Conservation (phyloP, 64 coral and sea anemone genomes). For the Orbicella faveolata region DNA sequence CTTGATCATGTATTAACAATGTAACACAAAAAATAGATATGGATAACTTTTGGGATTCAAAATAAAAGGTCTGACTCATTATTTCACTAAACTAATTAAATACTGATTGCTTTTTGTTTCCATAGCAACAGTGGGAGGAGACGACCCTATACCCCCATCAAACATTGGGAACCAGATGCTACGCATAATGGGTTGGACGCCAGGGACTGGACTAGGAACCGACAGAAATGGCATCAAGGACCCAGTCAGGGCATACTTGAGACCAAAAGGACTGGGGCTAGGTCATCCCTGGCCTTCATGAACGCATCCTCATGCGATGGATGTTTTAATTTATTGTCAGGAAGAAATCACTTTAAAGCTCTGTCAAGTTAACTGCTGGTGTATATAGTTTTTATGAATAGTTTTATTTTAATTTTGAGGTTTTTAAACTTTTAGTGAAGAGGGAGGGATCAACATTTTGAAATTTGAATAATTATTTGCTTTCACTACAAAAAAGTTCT, state of each 20-base stretch:
- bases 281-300: conserved; percentile 75
- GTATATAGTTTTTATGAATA: too few relatives aligned
- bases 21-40: too few relatives aligned
- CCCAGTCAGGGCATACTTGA: conserved; percentile 76
- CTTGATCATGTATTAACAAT: too few relatives aligned
- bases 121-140: conserved; percentile 58
- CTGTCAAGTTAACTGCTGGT: too few relatives aligned
- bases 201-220: conserved; percentile 88
- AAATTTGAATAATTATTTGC: too few relatives aligned
- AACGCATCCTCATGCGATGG: not conserved
- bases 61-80: not conserved
- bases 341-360: too few relatives aligned
- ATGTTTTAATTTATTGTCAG: too few relatives aligned
- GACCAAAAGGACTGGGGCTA: conserved; percentile 86
- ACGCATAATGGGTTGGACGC: conserved; percentile 91
- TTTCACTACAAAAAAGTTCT: too few relatives aligned
- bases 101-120: not conserved
- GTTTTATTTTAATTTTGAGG: too few relatives aligned
- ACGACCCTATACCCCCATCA: conserved; percentile 65
- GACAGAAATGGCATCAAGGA: conserved; percentile 80
- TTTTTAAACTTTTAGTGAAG: too few relatives aligned
- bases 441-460: too few relatives aligned
- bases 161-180: conserved; percentile 98
- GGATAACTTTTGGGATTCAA: not conserved
- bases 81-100: too few relatives aligned